Percentiles rank a stretch among this genome's conserved stretches.
These are phyloP conservation scores for Calliphora vicina DNA, from an alignment of 1,140 invertebrate genomes.

Conservation along the genomic window DNA sequence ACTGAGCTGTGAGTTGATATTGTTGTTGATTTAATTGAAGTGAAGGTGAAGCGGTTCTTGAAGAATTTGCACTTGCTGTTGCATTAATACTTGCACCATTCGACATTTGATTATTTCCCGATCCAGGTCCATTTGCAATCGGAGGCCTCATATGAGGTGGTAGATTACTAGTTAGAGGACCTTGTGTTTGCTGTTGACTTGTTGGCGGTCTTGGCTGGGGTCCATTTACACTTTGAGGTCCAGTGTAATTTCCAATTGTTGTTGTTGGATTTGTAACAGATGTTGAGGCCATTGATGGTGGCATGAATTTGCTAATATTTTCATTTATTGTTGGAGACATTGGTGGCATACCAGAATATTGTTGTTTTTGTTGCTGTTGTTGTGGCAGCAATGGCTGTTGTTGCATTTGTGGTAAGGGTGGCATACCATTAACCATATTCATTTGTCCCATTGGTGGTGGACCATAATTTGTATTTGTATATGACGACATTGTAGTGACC, in stretches of 20 bases:
- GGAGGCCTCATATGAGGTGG: conserved; percentile 49
- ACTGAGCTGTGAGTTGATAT: conserved; percentile 1
- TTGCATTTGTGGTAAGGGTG: conserved; percentile 38
- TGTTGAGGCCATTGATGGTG: conserved; percentile 41
- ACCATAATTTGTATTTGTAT: conserved; percentile 52
- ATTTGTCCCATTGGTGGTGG: conserved; percentile 48
- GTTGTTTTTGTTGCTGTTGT: conserved; percentile 38
- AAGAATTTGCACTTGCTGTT: conserved; percentile 50
- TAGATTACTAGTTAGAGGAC: conserved; percentile 43
- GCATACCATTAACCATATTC: conserved; percentile 49
- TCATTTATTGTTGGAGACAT: conserved; percentile 45
- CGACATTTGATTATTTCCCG: conserved; percentile 38
- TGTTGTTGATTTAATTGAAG: conserved; percentile 37
- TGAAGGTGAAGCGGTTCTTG: conserved; percentile 55
- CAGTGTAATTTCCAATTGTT: neutral
- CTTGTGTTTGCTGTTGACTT: conserved; percentile 1
- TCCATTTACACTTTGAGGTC: conserved; percentile 35
- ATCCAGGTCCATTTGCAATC: conserved; percentile 45
- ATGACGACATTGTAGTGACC: conserved; percentile 49
- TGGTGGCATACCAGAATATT: conserved; percentile 36
- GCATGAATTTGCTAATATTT: conserved; percentile 52
- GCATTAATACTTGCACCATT: conserved; percentile 47
- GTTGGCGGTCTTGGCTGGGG: conserved; percentile 18
- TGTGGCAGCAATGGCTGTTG: conserved; percentile 35
- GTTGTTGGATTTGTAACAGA: conserved; percentile 30